Evolutionary conservation across 2,797 vertebrate species (phyloP), one percentile per base, ranked within the genome.

Genomic region (Cygnus olor): DNA sequence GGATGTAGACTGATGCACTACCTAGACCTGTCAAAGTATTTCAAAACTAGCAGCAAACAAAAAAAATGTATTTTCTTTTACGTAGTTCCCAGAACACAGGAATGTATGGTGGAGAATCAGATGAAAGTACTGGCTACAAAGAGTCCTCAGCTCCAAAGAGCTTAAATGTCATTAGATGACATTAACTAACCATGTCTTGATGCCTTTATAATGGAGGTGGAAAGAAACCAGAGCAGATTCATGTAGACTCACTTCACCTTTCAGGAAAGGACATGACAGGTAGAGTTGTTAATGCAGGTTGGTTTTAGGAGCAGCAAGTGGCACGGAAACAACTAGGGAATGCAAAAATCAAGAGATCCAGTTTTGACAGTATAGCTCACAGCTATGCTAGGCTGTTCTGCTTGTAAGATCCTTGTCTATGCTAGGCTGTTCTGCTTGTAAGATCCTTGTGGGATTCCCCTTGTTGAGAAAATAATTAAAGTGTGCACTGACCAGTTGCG

Each of bases 21-120:
- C 47, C 84, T 74, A 38, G 9, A 56, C 61, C 40, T 80, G 80
- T 44, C 73, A 77, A 60, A 30, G 64, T 58, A 65, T 95, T 95
- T 91, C 92, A 95, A 79, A 81, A 68, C 66, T 20, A 70, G 80
- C 60, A 87, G 89, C 73, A 95, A 94, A 88, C 71, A 89, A 91
- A 91, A 81, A 49, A 27, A 77, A 25, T 65, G 19, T 11, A 5
- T 6, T n/a, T 44, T 32, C 53, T 54, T 2, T 2, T 58, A 32
- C 91, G 58, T 57, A 82, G 68, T 20, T 88, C 93, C 83, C 66
- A 76, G 72, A 89, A 27, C 63, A 36, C 40, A 45, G 64, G 82
- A 40, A 89, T 73, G 44, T 2, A 2, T 61, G 60, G 40, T 64
- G 15, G 42, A 85, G 34, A 66, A 80, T 18, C 74, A 90, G 68